Conservation (phyloP, 2,888 invertebrate species). For the Koerneria pararmatus region DNA sequence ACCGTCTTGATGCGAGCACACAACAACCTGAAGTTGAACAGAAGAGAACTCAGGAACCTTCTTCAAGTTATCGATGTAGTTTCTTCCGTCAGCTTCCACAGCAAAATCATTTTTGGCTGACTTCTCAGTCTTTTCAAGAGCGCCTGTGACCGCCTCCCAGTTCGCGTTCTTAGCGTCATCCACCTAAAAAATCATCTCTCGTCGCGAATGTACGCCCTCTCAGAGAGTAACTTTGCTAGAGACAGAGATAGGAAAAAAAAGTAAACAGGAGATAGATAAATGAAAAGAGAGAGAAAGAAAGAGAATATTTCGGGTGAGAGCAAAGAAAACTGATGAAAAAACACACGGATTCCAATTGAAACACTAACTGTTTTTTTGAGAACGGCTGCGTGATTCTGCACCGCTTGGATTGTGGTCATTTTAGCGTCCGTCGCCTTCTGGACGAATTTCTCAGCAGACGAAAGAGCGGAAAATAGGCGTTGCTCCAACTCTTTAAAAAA, state of each 20-base stretch:
- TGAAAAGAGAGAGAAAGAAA: no score
- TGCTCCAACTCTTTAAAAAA: slow-evolving; percentile 46
- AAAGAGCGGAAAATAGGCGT: slow-evolving; percentile 36
- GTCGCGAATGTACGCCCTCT: no score
- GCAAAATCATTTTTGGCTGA: slow-evolving; percentile 43
- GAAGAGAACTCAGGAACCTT: no score
- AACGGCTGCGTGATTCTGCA: slow-evolving; percentile 59
- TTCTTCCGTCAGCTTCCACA: slow-evolving; percentile 43
- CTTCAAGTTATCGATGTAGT: slow-evolving; percentile 46
- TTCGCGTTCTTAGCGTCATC: slow-evolving; percentile 40
- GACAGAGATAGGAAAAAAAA: no score
- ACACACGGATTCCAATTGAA: no score
- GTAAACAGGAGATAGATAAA: no score
- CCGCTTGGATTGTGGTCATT: slow-evolving; percentile 44
- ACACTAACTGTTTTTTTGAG: slow-evolving; percentile 60
- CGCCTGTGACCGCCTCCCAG: slow-evolving; percentile 41
- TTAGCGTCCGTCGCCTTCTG: slow-evolving; percentile 45
- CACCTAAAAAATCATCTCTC: slow-evolving; percentile 16
- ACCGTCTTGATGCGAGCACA: no score
- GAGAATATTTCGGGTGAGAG: no score
- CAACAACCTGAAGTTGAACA: no score
- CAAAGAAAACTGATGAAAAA: no score
- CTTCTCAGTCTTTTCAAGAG: slow-evolving; percentile 40
- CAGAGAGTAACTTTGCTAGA: no score
- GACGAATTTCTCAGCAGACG: slow-evolving; percentile 38